A percentile compares a stretch with the other conserved stretches of the same genome.
These are phyloP conservation scores for Rhadinocentrus ornatus DNA, from an alignment of 2,797 vertebrate species.

Conservation along the genomic window DNA sequence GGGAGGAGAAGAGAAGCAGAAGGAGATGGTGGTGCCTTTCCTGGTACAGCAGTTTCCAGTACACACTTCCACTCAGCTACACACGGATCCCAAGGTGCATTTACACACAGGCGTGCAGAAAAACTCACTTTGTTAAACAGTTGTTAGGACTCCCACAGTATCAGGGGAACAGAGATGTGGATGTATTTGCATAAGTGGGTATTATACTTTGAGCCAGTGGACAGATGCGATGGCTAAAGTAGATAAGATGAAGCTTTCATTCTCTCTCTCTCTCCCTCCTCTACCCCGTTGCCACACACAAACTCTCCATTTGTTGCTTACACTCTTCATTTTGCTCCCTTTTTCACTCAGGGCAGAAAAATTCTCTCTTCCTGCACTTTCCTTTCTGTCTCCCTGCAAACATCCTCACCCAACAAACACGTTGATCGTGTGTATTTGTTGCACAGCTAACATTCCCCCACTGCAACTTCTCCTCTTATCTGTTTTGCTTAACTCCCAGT, in stretches of 20 bases:
- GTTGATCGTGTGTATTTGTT: conserved; percentile 51
- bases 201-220: conserved; percentile 74
- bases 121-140: conserved; percentile 55
- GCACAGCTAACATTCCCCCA: conserved; percentile 32
- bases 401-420: conserved; percentile 36
- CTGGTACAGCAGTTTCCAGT: conserved; percentile 55
- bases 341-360: conserved; percentile 29
- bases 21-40: conserved; percentile 35
- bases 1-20: conserved; percentile 27
- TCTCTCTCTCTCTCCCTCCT: conserved; percentile 14
- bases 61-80: conserved; percentile 28
- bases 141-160: conserved; percentile 46
- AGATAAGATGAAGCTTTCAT: conserved; percentile 71
- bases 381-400: conserved; percentile 29
- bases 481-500: conserved; percentile 64
- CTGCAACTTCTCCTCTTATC: conserved; percentile 67
- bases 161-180: conserved; percentile 62
- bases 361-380: conserved; percentile 23
- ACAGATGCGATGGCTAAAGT: conserved; percentile 67
- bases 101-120: conserved; percentile 29
- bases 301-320: conserved; percentile 47
- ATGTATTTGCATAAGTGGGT: conserved; percentile 80
- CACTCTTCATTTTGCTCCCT: not conserved
- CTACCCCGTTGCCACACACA: conserved; percentile 45
- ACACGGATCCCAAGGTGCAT: conserved; percentile 28